Evolutionary conservation across 23 tunicate species (phyloP), one percentile per base, ranked within the genome.

Genomic region (Aplidium turbinatum): DNA sequence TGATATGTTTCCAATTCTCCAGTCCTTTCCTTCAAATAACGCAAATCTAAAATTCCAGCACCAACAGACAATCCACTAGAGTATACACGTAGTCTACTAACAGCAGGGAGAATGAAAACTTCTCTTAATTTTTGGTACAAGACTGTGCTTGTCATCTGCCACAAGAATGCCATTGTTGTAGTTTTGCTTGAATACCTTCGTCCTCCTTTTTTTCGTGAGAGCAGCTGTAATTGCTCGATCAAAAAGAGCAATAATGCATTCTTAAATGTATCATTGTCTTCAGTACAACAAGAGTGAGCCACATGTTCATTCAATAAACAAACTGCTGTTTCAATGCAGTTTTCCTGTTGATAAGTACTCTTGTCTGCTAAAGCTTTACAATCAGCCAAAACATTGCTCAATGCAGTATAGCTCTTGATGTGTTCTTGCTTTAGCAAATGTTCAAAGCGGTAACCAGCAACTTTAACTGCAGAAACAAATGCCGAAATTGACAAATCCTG

Each of bases 61-160:
- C 38, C 29, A 38, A 67, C 73, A 35, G 5, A 9, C 11, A 67
- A 35, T 13, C 53, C 57, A 38, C 54, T 5, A 22, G 70, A 62
- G 23, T 35, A 5, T 60, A 29, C 3, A n/a, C 67, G 34, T 5
- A 60, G 35, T 5, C 67, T 9, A 60, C 67, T 60, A 18, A 60
- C 35, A 26, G 67, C 30, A 4, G 67, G 36, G 16, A 60, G 35
- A 60, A 60, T 60, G 36, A 60, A 38, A 35, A 60, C 30, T 22
- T 22, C 36, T 29, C 67, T 60, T 54, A 60, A 29, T 22, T 60
- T 60, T 26, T 60, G 4, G 67, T 60, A 60, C 6, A 25, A 38
- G 31, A 38, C 67, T 29, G 67, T 60, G 67, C 67, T 60, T 9
- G 67, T 60, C 21, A 60, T 35, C 31, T 60, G 67, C 67, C 67